These are phyloP conservation scores for Planiliza haematocheilus DNA, from an alignment of 2,113 vertebrate genomes.

Conservation along the genomic window DNA sequence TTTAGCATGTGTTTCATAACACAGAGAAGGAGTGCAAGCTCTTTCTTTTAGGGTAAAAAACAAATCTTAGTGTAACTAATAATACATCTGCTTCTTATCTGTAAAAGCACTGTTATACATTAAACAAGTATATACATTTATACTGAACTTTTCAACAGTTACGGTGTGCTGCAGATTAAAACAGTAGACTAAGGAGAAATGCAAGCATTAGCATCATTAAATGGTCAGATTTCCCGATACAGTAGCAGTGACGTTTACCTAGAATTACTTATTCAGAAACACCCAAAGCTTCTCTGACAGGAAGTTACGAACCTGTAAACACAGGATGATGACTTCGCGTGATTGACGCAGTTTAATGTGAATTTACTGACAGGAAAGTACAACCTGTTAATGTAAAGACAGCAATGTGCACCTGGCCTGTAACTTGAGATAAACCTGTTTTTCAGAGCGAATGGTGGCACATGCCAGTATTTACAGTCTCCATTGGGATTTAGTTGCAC, in stretches of 20 bases:
- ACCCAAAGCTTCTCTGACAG: neutral
- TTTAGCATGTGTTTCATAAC: constrained; percentile 28
- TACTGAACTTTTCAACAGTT: neutral
- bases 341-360: too few species aligned
- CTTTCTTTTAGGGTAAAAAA: too few species aligned
- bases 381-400: too few species aligned
- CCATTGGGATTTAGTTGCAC: too few species aligned
- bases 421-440: too few species aligned
- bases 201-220: neutral
- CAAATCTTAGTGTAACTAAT: neutral
- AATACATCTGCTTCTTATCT: neutral
- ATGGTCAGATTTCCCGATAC: too few species aligned
- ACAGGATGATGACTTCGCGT: neutral
- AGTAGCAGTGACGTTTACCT: neutral
- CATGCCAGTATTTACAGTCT: too few species aligned
- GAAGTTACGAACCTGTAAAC: constrained; percentile 1
- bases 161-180: neutral
- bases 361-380: too few species aligned
- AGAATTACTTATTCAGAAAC: too few species aligned
- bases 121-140: neutral
- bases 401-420: too few species aligned
- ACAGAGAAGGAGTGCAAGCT: neutral
- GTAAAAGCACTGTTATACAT: neutral
- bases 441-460: too few species aligned
- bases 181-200: neutral